A percentile compares a stretch with the other conserved stretches of the same genome.
These are phyloP conservation scores for Leucoraja ocellata DNA, from an alignment of 2,797 vertebrate species.

Conservation along the genomic window DNA sequence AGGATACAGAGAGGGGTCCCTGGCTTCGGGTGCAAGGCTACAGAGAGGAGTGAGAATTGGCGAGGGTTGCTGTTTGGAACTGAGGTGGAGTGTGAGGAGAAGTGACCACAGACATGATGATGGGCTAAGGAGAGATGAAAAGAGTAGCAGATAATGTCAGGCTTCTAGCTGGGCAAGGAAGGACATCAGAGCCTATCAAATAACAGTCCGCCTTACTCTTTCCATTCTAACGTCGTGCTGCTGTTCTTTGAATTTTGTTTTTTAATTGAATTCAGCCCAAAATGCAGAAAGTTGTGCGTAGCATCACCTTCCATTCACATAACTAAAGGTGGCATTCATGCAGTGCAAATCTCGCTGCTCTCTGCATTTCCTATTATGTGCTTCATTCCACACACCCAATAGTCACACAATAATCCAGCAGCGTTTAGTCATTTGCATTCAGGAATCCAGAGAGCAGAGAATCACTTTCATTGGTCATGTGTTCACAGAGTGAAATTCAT, in stretches of 20 bases:
- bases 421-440: constrained; percentile 2
- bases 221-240: background rate
- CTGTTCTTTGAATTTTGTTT: background rate
- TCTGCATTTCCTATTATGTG: constrained; percentile 4
- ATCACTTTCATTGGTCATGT: background rate
- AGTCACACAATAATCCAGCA: constrained; percentile 1
- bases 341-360: background rate
- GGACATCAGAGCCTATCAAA: background rate
- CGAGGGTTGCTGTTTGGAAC: background rate
- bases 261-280: constrained; percentile 14
- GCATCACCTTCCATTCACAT: constrained; percentile 24
- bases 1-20: no score
- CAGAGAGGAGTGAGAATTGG: background rate
- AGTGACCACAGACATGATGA: background rate
- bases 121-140: background rate
- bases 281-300: background rate
- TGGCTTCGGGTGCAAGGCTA: background rate
- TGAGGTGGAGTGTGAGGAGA: background rate
- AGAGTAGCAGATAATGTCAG: background rate
- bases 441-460: background rate
- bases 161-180: background rate
- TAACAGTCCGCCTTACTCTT: background rate
- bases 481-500: background rate
- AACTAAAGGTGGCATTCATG: constrained; percentile 29
- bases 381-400: background rate